Evolutionary conservation across 2,797 vertebrate species (phyloP).

Genomic region (Eremophila alpestris): DNA sequence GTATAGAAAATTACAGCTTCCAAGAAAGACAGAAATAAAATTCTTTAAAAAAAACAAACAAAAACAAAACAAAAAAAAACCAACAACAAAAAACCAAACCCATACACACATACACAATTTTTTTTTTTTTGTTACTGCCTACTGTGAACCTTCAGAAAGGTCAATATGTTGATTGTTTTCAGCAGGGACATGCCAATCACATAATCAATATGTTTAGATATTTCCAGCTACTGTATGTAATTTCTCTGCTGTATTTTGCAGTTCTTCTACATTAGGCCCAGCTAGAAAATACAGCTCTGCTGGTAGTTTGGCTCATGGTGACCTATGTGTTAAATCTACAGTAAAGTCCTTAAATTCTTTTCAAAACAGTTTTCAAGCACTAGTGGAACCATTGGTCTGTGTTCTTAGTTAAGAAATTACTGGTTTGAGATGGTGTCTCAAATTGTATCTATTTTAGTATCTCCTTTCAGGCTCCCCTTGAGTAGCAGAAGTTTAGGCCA

Average conservation of each 20-base stretch:
- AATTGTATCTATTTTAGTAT: neutral
- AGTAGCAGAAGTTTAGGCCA: neutral
- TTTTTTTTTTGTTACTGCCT: neutral
- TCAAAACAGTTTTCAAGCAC: neutral
- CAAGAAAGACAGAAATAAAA: neutral
- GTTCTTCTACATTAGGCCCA: neutral
- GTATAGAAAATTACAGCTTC: neutral
- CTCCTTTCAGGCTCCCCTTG: neutral
- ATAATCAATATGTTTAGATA: neutral
- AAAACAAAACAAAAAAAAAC: too few relatives aligned
- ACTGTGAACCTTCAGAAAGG: neutral
- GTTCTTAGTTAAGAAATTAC: neutral
- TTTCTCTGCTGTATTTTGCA: neutral
- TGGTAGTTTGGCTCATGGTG: neutral
- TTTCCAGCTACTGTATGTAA: neutral
- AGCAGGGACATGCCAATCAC: neutral
- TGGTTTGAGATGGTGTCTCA: neutral
- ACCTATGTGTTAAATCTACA: neutral
- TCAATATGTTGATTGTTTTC: neutral
- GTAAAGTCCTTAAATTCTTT: neutral
- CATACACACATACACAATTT: neutral
- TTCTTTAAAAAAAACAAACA: neutral
- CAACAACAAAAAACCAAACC: too few relatives aligned
- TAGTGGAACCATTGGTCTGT: neutral
- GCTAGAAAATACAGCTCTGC: neutral